Evolutionary conservation across 2,113 vertebrate species (phyloP), one percentile per base, ranked within the genome.

Genomic region (Leptobrachium ailaonicum): DNA sequence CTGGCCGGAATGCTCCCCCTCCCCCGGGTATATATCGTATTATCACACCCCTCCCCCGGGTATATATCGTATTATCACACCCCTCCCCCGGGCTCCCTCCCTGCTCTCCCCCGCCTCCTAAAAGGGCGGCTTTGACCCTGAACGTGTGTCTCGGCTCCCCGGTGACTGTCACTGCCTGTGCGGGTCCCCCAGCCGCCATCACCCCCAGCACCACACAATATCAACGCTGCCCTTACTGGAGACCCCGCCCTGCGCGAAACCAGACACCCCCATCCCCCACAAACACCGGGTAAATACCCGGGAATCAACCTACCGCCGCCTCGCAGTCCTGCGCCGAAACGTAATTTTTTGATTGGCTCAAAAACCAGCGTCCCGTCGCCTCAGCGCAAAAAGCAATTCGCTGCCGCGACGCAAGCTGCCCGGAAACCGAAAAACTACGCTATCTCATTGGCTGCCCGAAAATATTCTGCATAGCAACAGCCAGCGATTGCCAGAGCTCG

Each of bases 221-320:
- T 32, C 20, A 32, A 32, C 20, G 20, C 20, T 32, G 20, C 20
- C 20, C 20, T 32, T 32, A 32, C 20, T 32, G 20, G 20, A 4
- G 47, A 50, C 4, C 47, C 4, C 47, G 47, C 47, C 47, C 47
- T 8, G 4, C 47, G 4, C 47, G 47, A 12, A 5, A 12, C 9
- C 9, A 58, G 10, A 4, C 56, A 58, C 56, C 13, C 56, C 56
- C n/a, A 6, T 8, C 62, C 43, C 50, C n/a, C 43, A n/a, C 14
- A 45, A 32, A 50, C 60, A 63, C 9, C 0, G 44, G 8, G 40
- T 11, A 44, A 43, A 71, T 60, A 43, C 50, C 76, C 56, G 68
- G 56, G 76, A 79, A 71, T 41, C 68, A 41, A 77, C 76, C 76
- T 79, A 79, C 76, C 76, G 76, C 76, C 76, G 58, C 43, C 69